Conservation (phyloP, 2,113 vertebrate species). For the Grus americana region DNA sequence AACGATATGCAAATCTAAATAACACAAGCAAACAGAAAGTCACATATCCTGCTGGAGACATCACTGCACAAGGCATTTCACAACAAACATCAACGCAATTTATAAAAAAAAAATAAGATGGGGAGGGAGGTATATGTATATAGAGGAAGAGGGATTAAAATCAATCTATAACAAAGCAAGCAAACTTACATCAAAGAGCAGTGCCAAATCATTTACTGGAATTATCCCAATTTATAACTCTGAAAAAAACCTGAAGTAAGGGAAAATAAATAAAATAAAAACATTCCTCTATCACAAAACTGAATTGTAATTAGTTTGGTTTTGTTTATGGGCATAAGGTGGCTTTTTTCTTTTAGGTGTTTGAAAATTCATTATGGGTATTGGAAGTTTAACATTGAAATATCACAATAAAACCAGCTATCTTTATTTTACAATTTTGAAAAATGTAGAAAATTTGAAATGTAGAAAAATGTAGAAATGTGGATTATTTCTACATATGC, state of each 20-base stretch:
- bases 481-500: background rate
- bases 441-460: background rate
- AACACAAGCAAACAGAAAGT: background rate
- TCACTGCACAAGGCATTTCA: background rate
- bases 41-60: background rate
- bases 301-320: background rate
- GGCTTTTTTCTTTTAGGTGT: background rate
- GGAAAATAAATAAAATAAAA: background rate
- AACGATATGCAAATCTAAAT: background rate
- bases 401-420: background rate
- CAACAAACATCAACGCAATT: background rate
- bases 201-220: background rate
- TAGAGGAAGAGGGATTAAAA: background rate
- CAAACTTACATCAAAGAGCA: background rate
- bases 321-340: background rate
- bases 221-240: background rate
- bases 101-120: background rate
- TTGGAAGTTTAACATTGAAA: background rate
- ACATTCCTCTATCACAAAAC: background rate
- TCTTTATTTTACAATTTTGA: background rate
- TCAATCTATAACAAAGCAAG: background rate
- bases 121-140: background rate
- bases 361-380: background rate
- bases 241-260: background rate
- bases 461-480: background rate